Evolutionary conservation across 1,140 invertebrate genomes (phyloP), one percentile per base, ranked within the genome.

Genomic region (Copidosoma floridanum): DNA sequence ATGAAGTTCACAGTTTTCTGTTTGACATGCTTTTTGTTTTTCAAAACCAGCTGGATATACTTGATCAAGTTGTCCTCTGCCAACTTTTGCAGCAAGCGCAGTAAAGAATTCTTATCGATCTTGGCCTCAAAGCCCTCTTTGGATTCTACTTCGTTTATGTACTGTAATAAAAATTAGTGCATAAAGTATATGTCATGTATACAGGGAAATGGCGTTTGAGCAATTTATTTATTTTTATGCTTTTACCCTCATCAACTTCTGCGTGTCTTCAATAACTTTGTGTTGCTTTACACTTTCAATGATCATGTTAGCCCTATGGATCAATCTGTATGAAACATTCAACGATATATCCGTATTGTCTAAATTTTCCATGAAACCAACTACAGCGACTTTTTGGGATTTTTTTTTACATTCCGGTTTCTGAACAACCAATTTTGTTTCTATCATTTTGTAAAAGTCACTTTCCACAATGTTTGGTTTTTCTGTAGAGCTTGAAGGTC

Each of bases 21-120:
- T 26, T 88, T 66, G 1, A 78, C 78, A 14, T 35, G 21, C 5
- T 57, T 57, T 24, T 63, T 63, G 18, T 38, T 57, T 48, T 53
- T 57, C 23, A 63, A 27, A 20, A 57, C 32, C n/a, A 86, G 69
- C 69, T 83, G 83, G 3, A 86, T 82, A 29, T 81, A 79, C 71
- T 85, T 87, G 1, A 89, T 72, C 35, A 85, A 78, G 5, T 86
- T 84, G 20, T 85, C 85, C 43, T 76, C 74, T 0, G 78, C 72
- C 27, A 89, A 73, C 66, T 81, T 83, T 41, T 82, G 71, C 11
- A 89, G 65, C 8, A 90, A 67, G 48, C 86, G 75, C 2, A 82
- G 58, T 6, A 89, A 69, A 2, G 86, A 85, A 70, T 85, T 87
- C 51, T 83, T 84, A 65, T 88, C 86, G 20, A 89, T 84, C 62